Conservation (phyloP, 2,888 invertebrate genomes). For the Hydraecia micacea region DNA sequence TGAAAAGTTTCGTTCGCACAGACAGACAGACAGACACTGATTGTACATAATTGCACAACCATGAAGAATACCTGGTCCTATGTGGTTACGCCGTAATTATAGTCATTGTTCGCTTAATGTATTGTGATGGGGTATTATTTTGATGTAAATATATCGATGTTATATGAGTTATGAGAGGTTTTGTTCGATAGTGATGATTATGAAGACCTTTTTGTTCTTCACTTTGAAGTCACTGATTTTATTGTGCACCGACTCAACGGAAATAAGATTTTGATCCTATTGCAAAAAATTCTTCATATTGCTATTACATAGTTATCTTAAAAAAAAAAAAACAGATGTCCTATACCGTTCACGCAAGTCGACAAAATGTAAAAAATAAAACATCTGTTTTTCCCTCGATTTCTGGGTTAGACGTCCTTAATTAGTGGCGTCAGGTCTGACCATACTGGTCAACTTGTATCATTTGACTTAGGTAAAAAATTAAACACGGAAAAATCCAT, state of each 20-base stretch:
- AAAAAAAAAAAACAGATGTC: no score
- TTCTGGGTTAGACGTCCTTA: no score
- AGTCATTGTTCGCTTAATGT: constrained; percentile 59
- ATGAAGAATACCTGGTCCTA: constrained; percentile 58
- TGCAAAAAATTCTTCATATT: background rate
- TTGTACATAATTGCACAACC: constrained; percentile 57
- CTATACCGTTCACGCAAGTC: no score
- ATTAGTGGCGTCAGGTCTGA: no score
- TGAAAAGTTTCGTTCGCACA: constrained; percentile 13
- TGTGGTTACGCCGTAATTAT: constrained; percentile 58
- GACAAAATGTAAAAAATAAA: no score
- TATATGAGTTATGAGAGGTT: constrained; percentile 27
- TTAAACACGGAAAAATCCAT: no score
- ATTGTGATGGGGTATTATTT: constrained; percentile 41
- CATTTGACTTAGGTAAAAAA: no score
- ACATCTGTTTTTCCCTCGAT: no score
- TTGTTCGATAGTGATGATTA: background rate
- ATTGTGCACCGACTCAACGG: background rate
- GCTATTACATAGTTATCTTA: background rate
- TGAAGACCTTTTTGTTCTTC: background rate
- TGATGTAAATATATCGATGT: constrained; percentile 62
- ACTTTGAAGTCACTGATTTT: constrained; percentile 3
- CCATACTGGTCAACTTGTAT: no score
- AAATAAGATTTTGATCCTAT: no score
- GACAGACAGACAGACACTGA: constrained; percentile 29